Base-by-base conservation (phyloP, 1,140 invertebrate species). In the Ladona fulva region DNA sequence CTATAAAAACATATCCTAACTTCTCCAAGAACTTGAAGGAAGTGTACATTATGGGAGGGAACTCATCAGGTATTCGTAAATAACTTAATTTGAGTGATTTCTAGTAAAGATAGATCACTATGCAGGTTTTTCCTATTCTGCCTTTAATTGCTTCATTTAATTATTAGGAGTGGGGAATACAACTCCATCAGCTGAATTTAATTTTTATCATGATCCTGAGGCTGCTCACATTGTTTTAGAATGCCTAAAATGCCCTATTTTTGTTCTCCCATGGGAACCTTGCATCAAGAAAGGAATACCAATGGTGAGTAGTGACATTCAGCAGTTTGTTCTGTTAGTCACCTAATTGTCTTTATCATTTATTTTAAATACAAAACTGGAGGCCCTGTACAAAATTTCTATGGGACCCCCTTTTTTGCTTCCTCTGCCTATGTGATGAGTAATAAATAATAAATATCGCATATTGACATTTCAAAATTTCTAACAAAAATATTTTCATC, bases 141-240 rank as follows among this genome's bases (percentile, higher is more conserved):
- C 29, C 1, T 37, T 5, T 37, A 37, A 37, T 8, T 37, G 8
- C 29, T 37, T 37, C n/a, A n/a, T 37, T 37, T 37, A 5, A 37
- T 81, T 83, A 81, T 79, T 80, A 90, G 92, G 88, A 24, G 85
- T 89, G 78, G 93, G 93, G 14, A 92, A 92, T 82, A 85, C 88
- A n/a, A 89, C 89, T 24, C 81, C 87, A 0, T 86, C 89, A 74
- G 92, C 91, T 11, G 94, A 95, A 84, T 94, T 93, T 81, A 95
- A 95, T 85, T 95, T 95, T 82, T 87, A 88, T 77, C 83, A 83
- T 24, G 93, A 95, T 85, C 92, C 93, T 0, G 93, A 95, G 86
- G 92, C 93, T 29, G 93, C 91, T 0, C 86, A 90, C 82, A 90
- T 94, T 52, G 88, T 93, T 16, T 83, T 95, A 0, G 84, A 85